Evolutionary conservation across 2,113 vertebrate genomes (phyloP), one percentile per base, ranked within the genome.

Genomic region (Polyodon spathula): DNA sequence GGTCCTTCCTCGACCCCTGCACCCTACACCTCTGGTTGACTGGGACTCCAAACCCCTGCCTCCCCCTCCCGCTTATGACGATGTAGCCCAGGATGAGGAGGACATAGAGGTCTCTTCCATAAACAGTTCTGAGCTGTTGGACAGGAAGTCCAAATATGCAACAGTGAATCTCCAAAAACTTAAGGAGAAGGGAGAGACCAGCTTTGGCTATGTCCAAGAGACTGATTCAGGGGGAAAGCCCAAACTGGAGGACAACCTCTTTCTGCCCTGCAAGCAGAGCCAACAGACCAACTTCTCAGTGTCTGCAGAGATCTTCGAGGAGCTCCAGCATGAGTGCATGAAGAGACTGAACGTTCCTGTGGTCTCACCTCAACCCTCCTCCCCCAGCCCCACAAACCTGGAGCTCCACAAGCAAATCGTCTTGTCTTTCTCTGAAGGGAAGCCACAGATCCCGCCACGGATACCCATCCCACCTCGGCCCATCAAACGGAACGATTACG

Each of bases 261-360:
- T 97, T 63, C 83, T 92, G 58, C 90, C 88, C 1, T 73, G 85
- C 43, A 86, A 71, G 9, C 85, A 81, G 55, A 60, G 53, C 66
- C 88, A 80, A 14, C 78, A 76, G 1, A 77, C 83, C 58, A 90
- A 68, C 65, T 88, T 86, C 6, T 89, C 85, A 0, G 92, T 95
- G 78, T 94, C 95, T 0, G 84, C 89, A 0, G 89, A 95, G 77
- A 91, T 98, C 65, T 98, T 98, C 1, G 91, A 94, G 67, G 93
- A 93, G 10, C 86, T 97, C 53, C 95, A 98, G 76, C 90, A 93
- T 64, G 96, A 97, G 67, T 98, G 94, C 75, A 94, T 98, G 94
- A 90, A 85, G 66, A 90, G 81, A 66, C 88, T 97, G 6, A 88
- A 92, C 0, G 93, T 90, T 9, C 68, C 82, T 0, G 69, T 62